Conservation (phyloP, 2,797 vertebrate species). For the Oreochromis mossambicus region DNA sequence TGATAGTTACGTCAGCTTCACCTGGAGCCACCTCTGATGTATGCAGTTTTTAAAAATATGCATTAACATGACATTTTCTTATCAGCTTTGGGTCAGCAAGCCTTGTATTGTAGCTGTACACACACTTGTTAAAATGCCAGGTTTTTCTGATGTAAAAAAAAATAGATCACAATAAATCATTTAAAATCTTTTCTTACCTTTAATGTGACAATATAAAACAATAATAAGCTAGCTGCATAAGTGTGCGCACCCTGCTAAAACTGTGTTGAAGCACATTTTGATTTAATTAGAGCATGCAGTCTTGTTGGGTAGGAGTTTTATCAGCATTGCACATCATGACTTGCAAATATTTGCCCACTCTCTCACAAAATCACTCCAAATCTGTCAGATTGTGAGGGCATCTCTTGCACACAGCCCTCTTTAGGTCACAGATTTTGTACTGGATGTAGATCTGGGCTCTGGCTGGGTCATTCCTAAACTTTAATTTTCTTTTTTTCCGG, state of each 20-base stretch:
- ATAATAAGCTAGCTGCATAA: neutral
- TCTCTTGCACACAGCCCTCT: neutral
- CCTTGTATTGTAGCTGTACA: neutral
- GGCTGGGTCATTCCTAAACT: neutral
- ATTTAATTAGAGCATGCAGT: neutral
- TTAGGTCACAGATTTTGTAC: neutral
- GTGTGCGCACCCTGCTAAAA: fast-evolving
- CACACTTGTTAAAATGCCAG: neutral
- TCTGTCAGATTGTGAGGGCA: neutral
- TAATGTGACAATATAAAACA: neutral
- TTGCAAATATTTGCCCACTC: neutral
- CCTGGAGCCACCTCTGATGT: neutral
- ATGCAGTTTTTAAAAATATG: neutral
- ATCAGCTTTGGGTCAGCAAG: neutral
- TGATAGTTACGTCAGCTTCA: neutral
- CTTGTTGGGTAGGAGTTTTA: fast-evolving
- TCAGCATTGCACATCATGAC: neutral
- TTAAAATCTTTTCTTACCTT: fast-evolving
- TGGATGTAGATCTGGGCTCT: neutral
- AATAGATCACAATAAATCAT: neutral
- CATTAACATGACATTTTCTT: fast-evolving
- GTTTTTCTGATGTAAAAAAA: neutral
- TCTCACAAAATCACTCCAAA: neutral
- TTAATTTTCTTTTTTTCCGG: neutral
- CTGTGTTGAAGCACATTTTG: neutral